Percentiles rank a stretch among this genome's conserved stretches.
These are phyloP conservation scores for Eremobia ochroleuca DNA, from an alignment of 2,888 invertebrate species.

Conservation along the genomic window DNA sequence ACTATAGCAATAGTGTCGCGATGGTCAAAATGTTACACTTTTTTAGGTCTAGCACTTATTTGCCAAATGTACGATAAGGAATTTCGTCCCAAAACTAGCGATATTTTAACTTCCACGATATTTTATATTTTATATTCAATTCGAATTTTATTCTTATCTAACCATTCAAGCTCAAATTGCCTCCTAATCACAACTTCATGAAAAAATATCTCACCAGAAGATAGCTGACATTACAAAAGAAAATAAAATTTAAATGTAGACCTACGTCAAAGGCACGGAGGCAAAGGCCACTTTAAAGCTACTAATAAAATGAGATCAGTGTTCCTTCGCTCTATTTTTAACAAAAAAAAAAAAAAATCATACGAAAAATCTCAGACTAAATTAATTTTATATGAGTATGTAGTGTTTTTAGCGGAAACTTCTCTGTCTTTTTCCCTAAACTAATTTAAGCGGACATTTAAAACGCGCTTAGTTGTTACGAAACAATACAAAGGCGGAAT, in stretches of 20 bases:
- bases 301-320: slow-evolving; percentile 26
- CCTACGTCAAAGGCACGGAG: slow-evolving; percentile 1
- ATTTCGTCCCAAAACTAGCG: background rate
- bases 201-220: slow-evolving; percentile 12
- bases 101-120: background rate
- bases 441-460: slow-evolving; percentile 7
- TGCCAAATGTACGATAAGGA: background rate
- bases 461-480: slow-evolving; percentile 14
- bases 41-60: background rate
- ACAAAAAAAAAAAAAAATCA: background rate
- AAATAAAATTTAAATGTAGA: slow-evolving; percentile 28
- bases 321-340: background rate
- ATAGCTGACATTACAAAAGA: slow-evolving; percentile 19
- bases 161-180: background rate
- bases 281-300: background rate
- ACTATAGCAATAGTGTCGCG: background rate
- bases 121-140: background rate
- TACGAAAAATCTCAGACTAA: background rate
- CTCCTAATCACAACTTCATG: background rate
- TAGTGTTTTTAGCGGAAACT: background rate
- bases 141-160: background rate
- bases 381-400: background rate
- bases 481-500: slow-evolving; percentile 27
- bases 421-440: background rate
- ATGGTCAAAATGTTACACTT: background rate